phyloP scores from a whole-genome alignment of 2,797 vertebrate genomes.

The Dryobates pubescens region DNA sequence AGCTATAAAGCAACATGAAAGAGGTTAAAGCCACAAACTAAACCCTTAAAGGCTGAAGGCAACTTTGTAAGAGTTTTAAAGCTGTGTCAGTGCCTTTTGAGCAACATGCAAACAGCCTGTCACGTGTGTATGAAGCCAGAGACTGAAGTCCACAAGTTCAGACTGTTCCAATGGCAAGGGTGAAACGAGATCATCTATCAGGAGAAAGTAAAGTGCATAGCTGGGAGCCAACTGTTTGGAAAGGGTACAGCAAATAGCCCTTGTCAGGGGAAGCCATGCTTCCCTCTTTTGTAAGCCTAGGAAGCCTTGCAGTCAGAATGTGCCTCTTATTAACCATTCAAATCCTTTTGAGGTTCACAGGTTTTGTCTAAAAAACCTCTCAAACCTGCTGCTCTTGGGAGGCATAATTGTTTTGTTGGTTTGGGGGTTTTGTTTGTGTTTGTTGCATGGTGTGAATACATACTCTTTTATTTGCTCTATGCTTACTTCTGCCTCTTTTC shows the following conservation, averaged over 20 bases:
- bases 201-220: neutral
- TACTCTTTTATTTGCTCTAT: neutral
- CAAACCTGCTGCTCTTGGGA: neutral
- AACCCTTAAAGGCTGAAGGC: neutral
- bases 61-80: neutral
- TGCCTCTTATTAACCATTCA: neutral
- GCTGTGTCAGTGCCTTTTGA: neutral
- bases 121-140: neutral
- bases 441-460: neutral
- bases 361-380: neutral
- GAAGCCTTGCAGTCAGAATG: neutral
- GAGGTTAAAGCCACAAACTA: fast-evolving
- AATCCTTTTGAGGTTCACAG: neutral
- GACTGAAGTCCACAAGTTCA: neutral
- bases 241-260: neutral
- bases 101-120: neutral
- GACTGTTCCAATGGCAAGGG: neutral
- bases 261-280: neutral
- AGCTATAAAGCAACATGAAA: neutral
- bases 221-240: neutral
- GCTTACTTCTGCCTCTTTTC: neutral
- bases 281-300: neutral
- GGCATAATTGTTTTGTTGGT: neutral
- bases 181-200: neutral
- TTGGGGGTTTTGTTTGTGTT: no score